Percentiles rank a stretch among this genome's conserved stretches.
Evolutionary conservation across 2,113 vertebrate species (phyloP).

Genomic region (Rhineura floridana): DNA sequence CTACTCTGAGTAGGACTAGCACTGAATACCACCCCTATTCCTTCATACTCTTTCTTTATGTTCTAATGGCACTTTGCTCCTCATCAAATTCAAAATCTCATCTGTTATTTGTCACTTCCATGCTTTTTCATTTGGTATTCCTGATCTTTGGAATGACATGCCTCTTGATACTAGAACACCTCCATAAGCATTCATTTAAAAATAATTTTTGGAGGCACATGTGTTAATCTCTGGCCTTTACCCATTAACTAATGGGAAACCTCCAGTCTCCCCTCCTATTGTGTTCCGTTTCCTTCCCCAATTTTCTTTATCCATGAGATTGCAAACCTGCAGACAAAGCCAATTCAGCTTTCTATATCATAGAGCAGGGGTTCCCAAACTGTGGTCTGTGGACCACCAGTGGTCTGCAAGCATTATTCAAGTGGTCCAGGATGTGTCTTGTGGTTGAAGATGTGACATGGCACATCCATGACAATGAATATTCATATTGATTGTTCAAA

Average conservation of each 20-base stretch:
- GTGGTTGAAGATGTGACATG: too few species aligned
- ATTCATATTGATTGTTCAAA: too few species aligned
- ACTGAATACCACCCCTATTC: too few species aligned
- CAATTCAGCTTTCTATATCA: not conserved
- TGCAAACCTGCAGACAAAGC: not conserved
- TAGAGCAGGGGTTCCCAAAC: too few species aligned
- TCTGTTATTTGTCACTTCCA: not conserved
- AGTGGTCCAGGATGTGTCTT: too few species aligned
- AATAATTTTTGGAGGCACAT: not conserved
- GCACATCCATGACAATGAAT: too few species aligned
- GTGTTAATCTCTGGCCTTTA: not conserved
- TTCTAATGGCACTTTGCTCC: not conserved
- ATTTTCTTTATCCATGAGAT: not conserved
- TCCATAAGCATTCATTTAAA: not conserved
- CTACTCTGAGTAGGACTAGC: too few species aligned
- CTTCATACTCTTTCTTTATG: not conserved
- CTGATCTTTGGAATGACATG: not conserved
- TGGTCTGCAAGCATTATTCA: too few species aligned
- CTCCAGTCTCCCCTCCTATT: not conserved
- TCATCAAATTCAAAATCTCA: not conserved
- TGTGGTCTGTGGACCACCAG: too few species aligned
- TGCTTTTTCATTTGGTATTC: not conserved
- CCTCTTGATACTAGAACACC: not conserved
- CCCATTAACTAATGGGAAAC: constrained; percentile 1
- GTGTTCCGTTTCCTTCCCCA: not conserved